Evolutionary conservation across 2,888 invertebrate genomes (phyloP).

Genomic region (Oscheius myriophilus): DNA sequence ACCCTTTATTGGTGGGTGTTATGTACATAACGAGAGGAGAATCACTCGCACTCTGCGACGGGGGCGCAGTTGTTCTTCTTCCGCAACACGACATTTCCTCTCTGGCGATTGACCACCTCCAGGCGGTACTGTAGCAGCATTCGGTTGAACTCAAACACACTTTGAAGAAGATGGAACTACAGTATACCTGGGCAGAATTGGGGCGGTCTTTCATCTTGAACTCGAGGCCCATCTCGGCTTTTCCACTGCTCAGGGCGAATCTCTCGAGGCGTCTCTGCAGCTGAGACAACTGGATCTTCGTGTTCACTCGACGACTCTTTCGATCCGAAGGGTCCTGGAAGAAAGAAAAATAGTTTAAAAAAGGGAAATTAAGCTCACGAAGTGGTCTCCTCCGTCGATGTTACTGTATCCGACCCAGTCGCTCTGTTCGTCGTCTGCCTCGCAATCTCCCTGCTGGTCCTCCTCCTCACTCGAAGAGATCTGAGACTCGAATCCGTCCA

Average conservation of each 20-base stretch:
- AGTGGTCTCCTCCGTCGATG: conserved; percentile 6
- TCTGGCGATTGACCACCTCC: conserved; percentile 49
- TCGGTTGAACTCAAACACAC: conserved; percentile 44
- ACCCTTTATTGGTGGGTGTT: too few species aligned
- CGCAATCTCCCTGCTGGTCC: conserved; percentile 26
- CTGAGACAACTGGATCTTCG: conserved; percentile 23
- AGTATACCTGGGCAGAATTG: conserved; percentile 32
- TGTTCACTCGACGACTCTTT: conserved; percentile 1
- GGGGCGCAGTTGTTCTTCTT: conserved; percentile 34
- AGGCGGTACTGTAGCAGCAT: conserved; percentile 53
- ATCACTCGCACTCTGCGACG: conserved; percentile 20
- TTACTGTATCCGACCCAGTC: conserved; percentile 61
- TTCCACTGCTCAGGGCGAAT: conserved; percentile 42
- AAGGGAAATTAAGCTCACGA: conserved; percentile 14
- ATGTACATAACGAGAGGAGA: background rate
- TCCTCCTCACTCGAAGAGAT: conserved; percentile 45
- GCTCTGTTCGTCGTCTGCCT: conserved; percentile 65
- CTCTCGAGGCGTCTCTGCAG: conserved; percentile 31
- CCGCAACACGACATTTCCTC: conserved; percentile 44
- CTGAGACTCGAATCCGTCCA: conserved; percentile 48
- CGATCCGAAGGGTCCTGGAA: conserved; percentile 29
- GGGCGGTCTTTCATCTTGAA: conserved; percentile 46
- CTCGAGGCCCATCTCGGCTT: conserved; percentile 44
- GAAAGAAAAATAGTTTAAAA: background rate
- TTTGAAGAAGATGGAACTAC: background rate